Conservation (phyloP, 2,797 vertebrate genomes). For the Cossypha caffra region DNA sequence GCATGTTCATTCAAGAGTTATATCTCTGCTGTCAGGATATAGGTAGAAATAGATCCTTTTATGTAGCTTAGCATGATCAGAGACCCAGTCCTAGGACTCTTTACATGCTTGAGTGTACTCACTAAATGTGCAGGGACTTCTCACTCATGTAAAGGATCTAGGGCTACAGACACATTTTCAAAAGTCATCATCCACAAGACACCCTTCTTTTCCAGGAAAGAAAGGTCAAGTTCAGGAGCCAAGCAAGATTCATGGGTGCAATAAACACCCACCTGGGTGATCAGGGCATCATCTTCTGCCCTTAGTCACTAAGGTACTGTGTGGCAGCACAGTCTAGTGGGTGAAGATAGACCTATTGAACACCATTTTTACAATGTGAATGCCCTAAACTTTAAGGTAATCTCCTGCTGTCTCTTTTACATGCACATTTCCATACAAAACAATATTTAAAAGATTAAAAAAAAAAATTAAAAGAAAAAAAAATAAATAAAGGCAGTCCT, state of each 20-base stretch:
- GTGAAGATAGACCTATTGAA: rapidly evolving
- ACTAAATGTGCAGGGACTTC: not conserved
- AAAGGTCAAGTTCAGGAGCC: not conserved
- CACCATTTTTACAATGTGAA: not conserved
- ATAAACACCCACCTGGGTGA: not conserved
- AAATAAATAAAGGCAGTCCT: rapidly evolving
- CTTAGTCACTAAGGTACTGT: not conserved
- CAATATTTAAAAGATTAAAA: not conserved
- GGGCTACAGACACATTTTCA: not conserved
- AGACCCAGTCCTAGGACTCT: not conserved
- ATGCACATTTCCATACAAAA: not conserved
- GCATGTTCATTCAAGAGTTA: not conserved
- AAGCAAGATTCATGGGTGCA: not conserved
- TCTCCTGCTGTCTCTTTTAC: not conserved
- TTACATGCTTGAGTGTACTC: not conserved
- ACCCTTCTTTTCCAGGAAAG: not conserved
- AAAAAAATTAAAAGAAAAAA: no score
- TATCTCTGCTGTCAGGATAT: not conserved
- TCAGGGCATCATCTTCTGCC: not conserved
- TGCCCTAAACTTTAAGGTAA: not conserved
- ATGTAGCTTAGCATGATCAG: not conserved
- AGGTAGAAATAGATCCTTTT: not conserved
- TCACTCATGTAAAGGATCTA: not conserved
- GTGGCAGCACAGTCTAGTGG: not conserved
- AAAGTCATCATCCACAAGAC: not conserved